phyloP scores from a whole-genome alignment of 2,113 vertebrate genomes.

The Pionites leucogaster region DNA sequence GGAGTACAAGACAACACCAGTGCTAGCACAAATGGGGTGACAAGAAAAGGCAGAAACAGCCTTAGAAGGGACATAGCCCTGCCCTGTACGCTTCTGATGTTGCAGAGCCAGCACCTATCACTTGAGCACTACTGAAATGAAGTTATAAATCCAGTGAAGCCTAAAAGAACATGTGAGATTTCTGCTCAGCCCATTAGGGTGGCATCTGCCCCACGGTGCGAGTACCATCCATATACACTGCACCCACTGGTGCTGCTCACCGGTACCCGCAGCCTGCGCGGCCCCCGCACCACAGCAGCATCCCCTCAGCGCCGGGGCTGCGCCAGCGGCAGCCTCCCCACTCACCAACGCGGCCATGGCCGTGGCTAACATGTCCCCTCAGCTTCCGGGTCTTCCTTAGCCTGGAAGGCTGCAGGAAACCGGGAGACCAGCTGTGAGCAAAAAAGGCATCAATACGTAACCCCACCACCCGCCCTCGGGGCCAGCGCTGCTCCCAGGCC shows the following conservation, averaged over 20 bases:
- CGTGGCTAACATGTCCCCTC: constrained; percentile 90
- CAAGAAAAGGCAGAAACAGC: accelerated
- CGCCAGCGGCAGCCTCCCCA: background rate
- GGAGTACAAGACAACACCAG: no score
- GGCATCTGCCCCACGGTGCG: accelerated
- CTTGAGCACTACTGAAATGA: accelerated
- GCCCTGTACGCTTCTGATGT: accelerated
- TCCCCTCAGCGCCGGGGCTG: accelerated
- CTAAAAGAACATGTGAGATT: accelerated
- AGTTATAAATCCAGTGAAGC: accelerated
- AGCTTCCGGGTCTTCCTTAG: constrained; percentile 89
- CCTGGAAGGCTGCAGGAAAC: constrained; percentile 77
- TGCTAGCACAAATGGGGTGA: accelerated
- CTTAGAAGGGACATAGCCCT: accelerated
- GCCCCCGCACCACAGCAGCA: accelerated
- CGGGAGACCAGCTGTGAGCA: background rate
- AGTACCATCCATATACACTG: accelerated
- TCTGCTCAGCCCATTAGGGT: accelerated
- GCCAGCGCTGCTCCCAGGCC: background rate
- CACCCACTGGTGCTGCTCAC: accelerated
- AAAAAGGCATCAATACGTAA: accelerated
- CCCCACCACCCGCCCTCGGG: accelerated
- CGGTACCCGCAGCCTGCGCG: accelerated
- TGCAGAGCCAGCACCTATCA: accelerated
- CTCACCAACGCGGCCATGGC: constrained; percentile 89